A percentile compares a stretch with the other conserved stretches of the same genome.
phyloP scores from a whole-genome alignment of 2,113 vertebrate genomes.

The Progne subis region DNA sequence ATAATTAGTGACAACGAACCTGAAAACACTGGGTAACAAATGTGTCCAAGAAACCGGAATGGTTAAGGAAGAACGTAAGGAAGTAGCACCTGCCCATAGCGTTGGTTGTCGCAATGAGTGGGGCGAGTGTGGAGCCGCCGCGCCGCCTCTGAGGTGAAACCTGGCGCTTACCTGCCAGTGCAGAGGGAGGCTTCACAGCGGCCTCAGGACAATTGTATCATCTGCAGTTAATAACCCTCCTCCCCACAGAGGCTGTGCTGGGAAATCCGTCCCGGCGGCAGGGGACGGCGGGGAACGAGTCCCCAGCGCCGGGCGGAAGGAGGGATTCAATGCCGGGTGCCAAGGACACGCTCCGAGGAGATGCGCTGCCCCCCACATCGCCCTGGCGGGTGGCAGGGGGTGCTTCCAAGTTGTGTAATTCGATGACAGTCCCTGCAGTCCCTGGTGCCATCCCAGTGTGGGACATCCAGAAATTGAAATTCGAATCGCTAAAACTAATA shows the following conservation, averaged over 20 bases:
- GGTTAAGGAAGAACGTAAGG: background rate
- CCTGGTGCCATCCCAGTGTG: background rate
- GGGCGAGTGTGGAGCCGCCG: background rate
- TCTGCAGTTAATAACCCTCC: background rate
- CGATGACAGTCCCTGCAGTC: accelerated
- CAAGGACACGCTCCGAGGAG: background rate
- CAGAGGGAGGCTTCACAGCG: background rate
- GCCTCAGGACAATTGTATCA: background rate
- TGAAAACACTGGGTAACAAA: background rate
- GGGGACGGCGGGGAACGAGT: background rate
- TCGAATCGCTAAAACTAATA: background rate
- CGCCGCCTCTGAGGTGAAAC: background rate
- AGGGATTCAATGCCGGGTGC: background rate
- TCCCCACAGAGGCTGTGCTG: background rate
- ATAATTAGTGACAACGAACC: background rate
- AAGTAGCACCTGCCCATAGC: background rate
- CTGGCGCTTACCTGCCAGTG: background rate
- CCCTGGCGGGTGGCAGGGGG: background rate
- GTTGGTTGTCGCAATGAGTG: background rate
- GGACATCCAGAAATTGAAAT: background rate
- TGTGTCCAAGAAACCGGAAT: background rate
- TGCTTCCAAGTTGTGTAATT: background rate
- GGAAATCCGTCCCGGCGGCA: background rate
- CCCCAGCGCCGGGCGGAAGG: accelerated
- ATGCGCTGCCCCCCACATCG: accelerated